Evolutionary conservation across 2,888 invertebrate species (phyloP).

Genomic region (Timandra comae): DNA sequence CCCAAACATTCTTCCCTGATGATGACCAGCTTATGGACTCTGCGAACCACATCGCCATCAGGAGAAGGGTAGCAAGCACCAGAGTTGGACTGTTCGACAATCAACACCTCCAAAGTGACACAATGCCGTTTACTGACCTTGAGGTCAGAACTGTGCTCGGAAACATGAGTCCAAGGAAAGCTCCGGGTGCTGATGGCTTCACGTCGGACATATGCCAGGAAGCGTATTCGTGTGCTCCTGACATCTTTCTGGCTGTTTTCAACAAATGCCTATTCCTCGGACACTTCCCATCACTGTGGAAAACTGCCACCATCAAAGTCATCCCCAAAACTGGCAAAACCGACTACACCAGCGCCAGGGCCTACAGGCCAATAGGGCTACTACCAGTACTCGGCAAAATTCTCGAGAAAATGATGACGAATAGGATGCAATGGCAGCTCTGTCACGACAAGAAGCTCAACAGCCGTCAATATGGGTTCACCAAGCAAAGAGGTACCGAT

Average conservation of each 20-base stretch:
- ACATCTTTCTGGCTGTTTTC: no score
- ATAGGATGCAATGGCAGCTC: constrained; percentile 7
- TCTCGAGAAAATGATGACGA: constrained; percentile 12
- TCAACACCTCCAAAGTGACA: constrained; percentile 1
- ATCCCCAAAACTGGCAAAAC: no score
- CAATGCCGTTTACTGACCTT: constrained; percentile 3
- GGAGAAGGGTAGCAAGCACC: background rate
- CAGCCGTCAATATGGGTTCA: constrained; percentile 3
- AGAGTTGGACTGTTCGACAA: background rate
- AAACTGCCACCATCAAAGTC: no score
- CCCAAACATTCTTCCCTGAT: background rate
- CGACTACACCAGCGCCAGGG: no score
- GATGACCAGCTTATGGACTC: background rate
- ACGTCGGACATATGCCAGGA: constrained; percentile 12
- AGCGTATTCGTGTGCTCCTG: no score
- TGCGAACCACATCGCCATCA: background rate
- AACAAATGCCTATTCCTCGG: no score
- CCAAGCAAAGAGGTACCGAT: constrained; percentile 12
- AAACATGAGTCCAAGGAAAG: constrained; percentile 11
- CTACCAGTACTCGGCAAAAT: constrained; percentile 6
- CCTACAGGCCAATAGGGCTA: constrained; percentile 2
- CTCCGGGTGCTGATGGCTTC: constrained; percentile 8
- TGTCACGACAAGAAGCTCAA: background rate
- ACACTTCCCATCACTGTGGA: no score
- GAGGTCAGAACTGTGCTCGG: constrained; percentile 2